A percentile compares a stretch with the other conserved stretches of the same genome.
These are phyloP conservation scores for Excalfactoria chinensis DNA, from an alignment of 2,113 vertebrate species.

Conservation along the genomic window DNA sequence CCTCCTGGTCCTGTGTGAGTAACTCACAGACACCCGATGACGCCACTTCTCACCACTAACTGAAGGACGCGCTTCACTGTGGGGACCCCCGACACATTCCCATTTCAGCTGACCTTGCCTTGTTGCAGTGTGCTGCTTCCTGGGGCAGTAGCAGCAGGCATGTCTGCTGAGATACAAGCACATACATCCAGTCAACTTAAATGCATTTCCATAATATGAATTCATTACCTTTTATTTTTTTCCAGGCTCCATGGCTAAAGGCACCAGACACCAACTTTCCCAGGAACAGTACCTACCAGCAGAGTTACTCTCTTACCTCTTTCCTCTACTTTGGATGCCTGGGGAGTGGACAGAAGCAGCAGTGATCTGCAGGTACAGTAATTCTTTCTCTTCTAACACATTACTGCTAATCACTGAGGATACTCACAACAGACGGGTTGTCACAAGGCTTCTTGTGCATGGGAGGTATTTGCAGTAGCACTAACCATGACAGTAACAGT, in stretches of 20 bases:
- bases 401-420: neutral
- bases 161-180: neutral
- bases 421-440: neutral
- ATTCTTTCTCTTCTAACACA: neutral
- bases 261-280: neutral
- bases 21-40: neutral
- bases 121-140: neutral
- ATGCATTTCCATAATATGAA: no score
- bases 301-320: accelerated
- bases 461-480: neutral
- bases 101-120: neutral
- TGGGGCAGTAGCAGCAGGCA: accelerated
- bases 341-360: neutral
- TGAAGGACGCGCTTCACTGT: neutral
- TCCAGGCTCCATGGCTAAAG: neutral
- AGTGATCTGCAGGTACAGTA: neutral
- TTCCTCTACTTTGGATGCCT: accelerated
- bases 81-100: accelerated
- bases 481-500: accelerated
- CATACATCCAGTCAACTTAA: accelerated
- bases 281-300: neutral
- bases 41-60: neutral
- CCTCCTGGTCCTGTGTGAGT: neutral
- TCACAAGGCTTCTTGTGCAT: accelerated
- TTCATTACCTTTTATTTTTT: neutral